These are phyloP conservation scores for Microhierax caerulescens DNA, from an alignment of 2,797 vertebrate genomes.

Conservation along the genomic window DNA sequence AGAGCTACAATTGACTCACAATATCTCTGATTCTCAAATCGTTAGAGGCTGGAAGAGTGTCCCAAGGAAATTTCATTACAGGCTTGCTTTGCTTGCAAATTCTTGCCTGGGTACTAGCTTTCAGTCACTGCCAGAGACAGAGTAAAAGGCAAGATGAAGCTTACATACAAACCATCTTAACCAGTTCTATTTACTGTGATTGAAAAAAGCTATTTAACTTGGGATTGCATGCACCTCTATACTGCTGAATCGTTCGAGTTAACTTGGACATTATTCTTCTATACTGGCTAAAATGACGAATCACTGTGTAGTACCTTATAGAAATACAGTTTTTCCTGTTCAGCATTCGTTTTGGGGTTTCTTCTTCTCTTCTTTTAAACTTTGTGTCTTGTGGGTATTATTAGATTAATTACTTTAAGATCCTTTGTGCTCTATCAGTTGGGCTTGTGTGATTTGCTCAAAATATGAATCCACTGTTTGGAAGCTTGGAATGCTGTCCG, in stretches of 20 bases:
- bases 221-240: not conserved
- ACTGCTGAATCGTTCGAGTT: not conserved
- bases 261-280: not conserved
- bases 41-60: not conserved
- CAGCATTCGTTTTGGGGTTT: fast-evolving
- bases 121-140: not conserved
- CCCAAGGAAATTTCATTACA: not conserved
- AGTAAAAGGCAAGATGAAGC: not conserved
- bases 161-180: not conserved
- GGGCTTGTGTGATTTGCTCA: fast-evolving
- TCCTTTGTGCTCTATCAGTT: not conserved
- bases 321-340: not conserved
- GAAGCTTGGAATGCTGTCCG: not conserved
- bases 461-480: not conserved
- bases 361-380: not conserved
- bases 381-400: not conserved
- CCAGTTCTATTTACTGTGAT: not conserved
- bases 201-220: not conserved
- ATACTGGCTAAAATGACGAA: not conserved
- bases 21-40: not conserved
- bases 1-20: not conserved
- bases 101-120: not conserved
- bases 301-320: not conserved
- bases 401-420: not conserved
- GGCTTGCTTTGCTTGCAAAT: not conserved